These are phyloP conservation scores for Phrixothrix hirtus DNA, from an alignment of 2,888 invertebrate genomes.

Conservation along the genomic window DNA sequence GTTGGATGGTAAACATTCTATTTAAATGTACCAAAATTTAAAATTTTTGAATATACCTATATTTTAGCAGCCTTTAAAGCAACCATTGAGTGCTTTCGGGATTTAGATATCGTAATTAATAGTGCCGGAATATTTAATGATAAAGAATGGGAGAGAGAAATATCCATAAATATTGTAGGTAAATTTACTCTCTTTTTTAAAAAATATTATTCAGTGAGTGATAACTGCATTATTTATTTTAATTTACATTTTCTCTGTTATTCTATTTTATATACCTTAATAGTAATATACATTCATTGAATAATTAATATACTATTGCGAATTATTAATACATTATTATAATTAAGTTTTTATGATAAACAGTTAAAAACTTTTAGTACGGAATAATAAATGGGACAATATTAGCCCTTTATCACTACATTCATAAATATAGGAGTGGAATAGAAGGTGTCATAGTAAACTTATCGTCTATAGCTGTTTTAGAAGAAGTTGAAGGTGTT, in stretches of 20 bases:
- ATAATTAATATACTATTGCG: too few species aligned
- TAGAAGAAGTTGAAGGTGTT: slow-evolving; percentile 12
- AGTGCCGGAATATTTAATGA: slow-evolving; percentile 77
- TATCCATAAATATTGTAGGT: slow-evolving; percentile 52
- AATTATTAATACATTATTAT: neutral
- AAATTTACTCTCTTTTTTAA: neutral
- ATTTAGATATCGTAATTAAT: slow-evolving; percentile 62
- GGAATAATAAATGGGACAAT: neutral
- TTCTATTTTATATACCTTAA: too few species aligned
- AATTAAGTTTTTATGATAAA: neutral
- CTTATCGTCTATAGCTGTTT: slow-evolving; percentile 37
- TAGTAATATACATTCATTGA: too few species aligned
- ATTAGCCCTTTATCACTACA: slow-evolving; percentile 5
- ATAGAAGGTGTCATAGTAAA: slow-evolving; percentile 41
- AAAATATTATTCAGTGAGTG: neutral
- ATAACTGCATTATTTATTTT: neutral
- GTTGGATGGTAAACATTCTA: slow-evolving; percentile 61
- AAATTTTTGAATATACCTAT: neutral
- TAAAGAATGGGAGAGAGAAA: slow-evolving; percentile 71
- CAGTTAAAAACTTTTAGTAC: slow-evolving; percentile 1
- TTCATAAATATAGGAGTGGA: slow-evolving; percentile 37
- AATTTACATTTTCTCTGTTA: too few species aligned
- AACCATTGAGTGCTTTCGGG: slow-evolving; percentile 52
- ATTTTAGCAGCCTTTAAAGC: slow-evolving; percentile 53
- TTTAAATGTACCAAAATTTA: neutral